A percentile compares a stretch with the other conserved stretches of the same genome.
These are phyloP conservation scores for Sorex araneus DNA, from an alignment of 2,113 vertebrate species.

Conservation along the genomic window DNA sequence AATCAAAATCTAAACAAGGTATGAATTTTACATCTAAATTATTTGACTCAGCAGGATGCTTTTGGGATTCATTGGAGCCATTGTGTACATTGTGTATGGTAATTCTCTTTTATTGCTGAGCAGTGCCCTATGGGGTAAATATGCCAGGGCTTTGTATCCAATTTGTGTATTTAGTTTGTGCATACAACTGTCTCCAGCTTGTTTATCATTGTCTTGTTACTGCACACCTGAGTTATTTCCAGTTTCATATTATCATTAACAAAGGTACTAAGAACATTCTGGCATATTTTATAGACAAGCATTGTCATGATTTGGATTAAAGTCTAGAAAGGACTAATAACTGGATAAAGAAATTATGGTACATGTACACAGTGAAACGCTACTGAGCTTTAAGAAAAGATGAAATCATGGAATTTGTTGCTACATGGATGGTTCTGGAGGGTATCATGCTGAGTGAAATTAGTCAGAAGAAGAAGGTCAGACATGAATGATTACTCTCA, in stretches of 20 bases:
- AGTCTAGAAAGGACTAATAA: too few species aligned
- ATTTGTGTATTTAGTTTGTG: neutral
- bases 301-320: neutral
- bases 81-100: neutral
- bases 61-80: neutral
- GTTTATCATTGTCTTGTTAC: neutral
- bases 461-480: too few species aligned
- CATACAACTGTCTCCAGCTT: slow-evolving; percentile 11
- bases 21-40: neutral
- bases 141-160: neutral
- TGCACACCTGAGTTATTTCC: neutral
- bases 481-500: too few species aligned
- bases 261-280: neutral
- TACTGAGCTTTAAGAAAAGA: too few species aligned
- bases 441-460: too few species aligned
- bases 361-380: too few species aligned
- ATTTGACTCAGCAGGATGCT: neutral
- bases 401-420: too few species aligned
- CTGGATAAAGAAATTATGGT: too few species aligned
- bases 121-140: neutral
- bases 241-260: slow-evolving; percentile 38
- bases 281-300: slow-evolving; percentile 32
- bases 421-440: too few species aligned
- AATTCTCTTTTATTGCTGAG: slow-evolving; percentile 6
- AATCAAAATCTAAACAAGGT: neutral